These are phyloP conservation scores for Tetragnatha versicolor DNA, from an alignment of 1,140 invertebrate species.

Conservation along the genomic window DNA sequence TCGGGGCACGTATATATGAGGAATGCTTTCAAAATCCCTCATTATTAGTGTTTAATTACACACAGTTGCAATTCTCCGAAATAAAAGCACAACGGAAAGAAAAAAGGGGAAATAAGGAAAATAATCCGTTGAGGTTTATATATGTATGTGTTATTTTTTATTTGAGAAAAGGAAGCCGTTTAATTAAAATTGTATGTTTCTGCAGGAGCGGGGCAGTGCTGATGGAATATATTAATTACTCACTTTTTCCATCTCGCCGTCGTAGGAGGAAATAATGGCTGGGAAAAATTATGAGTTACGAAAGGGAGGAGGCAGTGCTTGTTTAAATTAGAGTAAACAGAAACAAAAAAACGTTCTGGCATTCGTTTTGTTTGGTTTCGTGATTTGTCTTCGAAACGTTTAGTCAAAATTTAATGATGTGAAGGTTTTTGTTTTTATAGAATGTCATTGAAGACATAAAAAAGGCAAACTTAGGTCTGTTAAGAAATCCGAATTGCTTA, in stretches of 20 bases:
- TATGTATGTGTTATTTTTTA: too few relatives aligned
- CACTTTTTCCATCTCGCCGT: background rate
- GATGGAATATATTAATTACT: constrained; percentile 15
- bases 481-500: too few relatives aligned
- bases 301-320: background rate
- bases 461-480: too few relatives aligned
- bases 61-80: background rate
- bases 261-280: background rate
- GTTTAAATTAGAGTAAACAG: too few relatives aligned
- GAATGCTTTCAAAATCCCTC: constrained; percentile 24
- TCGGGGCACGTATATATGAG: background rate
- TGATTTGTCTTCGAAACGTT: too few relatives aligned
- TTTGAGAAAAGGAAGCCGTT: background rate
- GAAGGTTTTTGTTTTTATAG: too few relatives aligned
- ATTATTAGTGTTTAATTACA: constrained; percentile 32
- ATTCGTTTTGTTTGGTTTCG: too few relatives aligned
- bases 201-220: background rate
- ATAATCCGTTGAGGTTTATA: background rate
- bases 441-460: too few relatives aligned
- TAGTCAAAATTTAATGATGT: too few relatives aligned
- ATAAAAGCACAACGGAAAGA: background rate
- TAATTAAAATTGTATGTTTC: constrained; percentile 17
- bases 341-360: too few relatives aligned
- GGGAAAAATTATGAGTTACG: background rate
- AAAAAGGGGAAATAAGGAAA: background rate